Conservation (phyloP, 2,888 invertebrate species). For the Apoda limacodes region DNA sequence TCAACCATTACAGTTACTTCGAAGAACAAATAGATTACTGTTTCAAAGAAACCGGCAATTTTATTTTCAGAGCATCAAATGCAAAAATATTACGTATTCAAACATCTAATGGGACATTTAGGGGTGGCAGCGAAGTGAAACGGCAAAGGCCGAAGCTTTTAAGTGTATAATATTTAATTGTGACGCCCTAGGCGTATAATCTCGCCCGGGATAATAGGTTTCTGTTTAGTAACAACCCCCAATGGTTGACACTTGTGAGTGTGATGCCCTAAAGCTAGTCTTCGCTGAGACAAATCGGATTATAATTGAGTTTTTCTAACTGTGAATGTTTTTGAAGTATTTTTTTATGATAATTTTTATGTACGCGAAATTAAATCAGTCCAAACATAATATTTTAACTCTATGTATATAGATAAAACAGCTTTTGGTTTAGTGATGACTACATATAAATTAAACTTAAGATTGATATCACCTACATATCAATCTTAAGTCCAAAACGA, state of each 20-base stretch:
- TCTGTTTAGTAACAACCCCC: conserved; percentile 68
- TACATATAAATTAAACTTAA: too few species aligned
- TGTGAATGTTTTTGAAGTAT: conserved; percentile 44
- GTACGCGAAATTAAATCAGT: conserved; percentile 10
- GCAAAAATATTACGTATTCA: conserved; percentile 71
- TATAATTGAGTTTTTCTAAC: conserved; percentile 60
- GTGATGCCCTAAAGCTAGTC: conserved; percentile 57
- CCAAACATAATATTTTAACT: conserved; percentile 11
- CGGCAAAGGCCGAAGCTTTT: conserved; percentile 71
- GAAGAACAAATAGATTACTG: conserved; percentile 69
- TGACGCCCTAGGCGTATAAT: conserved; percentile 71
- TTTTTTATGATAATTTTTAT: conserved; percentile 2
- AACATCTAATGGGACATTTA: conserved; percentile 71
- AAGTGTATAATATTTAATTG: conserved; percentile 72
- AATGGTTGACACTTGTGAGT: conserved; percentile 60
- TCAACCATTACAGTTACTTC: conserved; percentile 64
- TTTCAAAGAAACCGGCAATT: conserved; percentile 68
- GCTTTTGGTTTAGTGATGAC: conserved; percentile 2
- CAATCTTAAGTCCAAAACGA: too few species aligned
- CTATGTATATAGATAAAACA: conserved; percentile 5
- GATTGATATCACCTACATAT: too few species aligned
- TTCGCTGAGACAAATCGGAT: conserved; percentile 64
- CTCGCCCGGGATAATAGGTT: conserved; percentile 71
- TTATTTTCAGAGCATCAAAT: conserved; percentile 66
- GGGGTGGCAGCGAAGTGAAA: conserved; percentile 69